Percentiles rank a stretch among this genome's conserved stretches.
Conservation (phyloP, 2,113 vertebrate species). For the Dascyllus trimaculatus region DNA sequence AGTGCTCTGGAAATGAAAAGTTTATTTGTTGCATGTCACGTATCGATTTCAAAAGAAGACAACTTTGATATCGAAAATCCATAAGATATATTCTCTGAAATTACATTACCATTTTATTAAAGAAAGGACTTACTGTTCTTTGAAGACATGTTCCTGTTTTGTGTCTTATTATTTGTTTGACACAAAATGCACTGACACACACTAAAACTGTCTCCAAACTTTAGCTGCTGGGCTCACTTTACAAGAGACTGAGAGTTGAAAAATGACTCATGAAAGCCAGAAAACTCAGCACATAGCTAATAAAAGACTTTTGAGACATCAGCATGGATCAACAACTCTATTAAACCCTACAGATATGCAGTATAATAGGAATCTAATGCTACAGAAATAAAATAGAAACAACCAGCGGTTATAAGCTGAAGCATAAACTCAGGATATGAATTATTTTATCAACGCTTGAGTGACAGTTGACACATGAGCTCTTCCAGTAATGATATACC, state of each 20-base stretch:
- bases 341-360: constrained; percentile 36
- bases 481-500: constrained; percentile 42
- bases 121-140: constrained; percentile 12
- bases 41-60: constrained; percentile 23
- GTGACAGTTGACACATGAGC: constrained; percentile 67
- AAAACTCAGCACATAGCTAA: constrained; percentile 16
- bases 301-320: constrained; percentile 44
- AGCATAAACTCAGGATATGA: constrained; percentile 57
- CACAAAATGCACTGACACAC: constrained; percentile 6
- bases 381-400: constrained; percentile 44
- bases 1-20: constrained; percentile 36
- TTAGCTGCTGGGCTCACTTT: constrained; percentile 8
- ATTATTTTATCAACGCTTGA: constrained; percentile 59
- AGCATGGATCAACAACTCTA: constrained; percentile 30
- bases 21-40: constrained; percentile 15
- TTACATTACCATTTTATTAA: constrained; percentile 27
- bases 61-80: constrained; percentile 32
- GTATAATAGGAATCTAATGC: constrained; percentile 30
- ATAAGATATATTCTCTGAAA: constrained; percentile 24
- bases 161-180: constrained; percentile 10
- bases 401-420: constrained; percentile 20
- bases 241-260: constrained; percentile 15
- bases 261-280: constrained; percentile 35
- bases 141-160: constrained; percentile 16
- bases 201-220: constrained; percentile 26